A percentile compares a stretch with the other conserved stretches of the same genome.
Evolutionary conservation across 2,888 invertebrate genomes (phyloP).

Genomic region (Drosophila pseudotakahashii): DNA sequence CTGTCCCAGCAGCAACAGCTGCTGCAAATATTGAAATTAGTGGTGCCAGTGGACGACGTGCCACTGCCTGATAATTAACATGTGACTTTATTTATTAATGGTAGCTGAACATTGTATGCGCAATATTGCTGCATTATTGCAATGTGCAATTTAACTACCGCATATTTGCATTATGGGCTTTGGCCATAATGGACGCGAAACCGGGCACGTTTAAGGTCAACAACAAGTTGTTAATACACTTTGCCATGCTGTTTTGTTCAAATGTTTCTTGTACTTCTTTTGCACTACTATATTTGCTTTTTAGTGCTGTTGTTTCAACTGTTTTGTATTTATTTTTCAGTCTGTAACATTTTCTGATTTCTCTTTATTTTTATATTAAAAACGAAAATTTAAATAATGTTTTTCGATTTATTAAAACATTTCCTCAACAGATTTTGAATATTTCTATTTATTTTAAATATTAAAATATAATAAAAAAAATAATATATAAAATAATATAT

Average conservation of each 20-base stretch:
- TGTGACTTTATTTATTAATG: slow-evolving; percentile 63
- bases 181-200: slow-evolving; percentile 22
- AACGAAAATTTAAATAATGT: too few relatives aligned
- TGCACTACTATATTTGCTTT: background rate
- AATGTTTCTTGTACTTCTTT: slow-evolving; percentile 15
- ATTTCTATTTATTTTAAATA: too few relatives aligned
- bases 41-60: slow-evolving; percentile 43
- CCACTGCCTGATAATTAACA: slow-evolving; percentile 69
- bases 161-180: slow-evolving; percentile 43
- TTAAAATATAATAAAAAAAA: too few relatives aligned
- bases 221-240: slow-evolving; percentile 51
- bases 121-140: slow-evolving; percentile 47
- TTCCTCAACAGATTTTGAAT: too few relatives aligned
- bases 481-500: too few relatives aligned
- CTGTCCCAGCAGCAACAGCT: slow-evolving; percentile 22
- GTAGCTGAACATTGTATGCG: slow-evolving; percentile 34
- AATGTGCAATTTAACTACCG: slow-evolving; percentile 60
- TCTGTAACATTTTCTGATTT: too few relatives aligned
- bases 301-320: background rate
- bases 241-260: slow-evolving; percentile 9
- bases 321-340: background rate
- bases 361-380: too few relatives aligned
- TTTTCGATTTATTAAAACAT: too few relatives aligned
- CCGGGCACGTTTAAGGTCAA: slow-evolving; percentile 65
- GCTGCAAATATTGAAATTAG: slow-evolving; percentile 61